Percentiles rank a stretch among this genome's conserved stretches.
Evolutionary conservation across 2,113 vertebrate genomes (phyloP).

Genomic region (Hyperoodon ampullatus): DNA sequence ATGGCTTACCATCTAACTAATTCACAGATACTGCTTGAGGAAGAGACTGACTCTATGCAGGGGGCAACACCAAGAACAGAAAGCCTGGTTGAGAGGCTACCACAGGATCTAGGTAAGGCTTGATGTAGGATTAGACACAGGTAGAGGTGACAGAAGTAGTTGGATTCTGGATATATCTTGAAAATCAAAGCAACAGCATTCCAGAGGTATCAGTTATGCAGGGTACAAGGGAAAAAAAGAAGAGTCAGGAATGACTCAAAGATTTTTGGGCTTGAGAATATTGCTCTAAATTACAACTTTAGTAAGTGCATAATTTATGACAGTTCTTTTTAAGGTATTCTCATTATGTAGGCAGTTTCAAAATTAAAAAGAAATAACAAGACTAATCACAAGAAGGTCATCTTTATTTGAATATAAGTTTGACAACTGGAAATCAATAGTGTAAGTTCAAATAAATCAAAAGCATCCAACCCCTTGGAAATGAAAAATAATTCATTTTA

Average conservation of each 20-base stretch:
- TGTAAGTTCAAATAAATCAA: conserved; percentile 4
- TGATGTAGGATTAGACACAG: background rate
- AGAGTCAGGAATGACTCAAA: background rate
- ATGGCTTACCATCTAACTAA: background rate
- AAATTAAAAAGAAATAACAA: conserved; percentile 3
- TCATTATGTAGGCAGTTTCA: background rate
- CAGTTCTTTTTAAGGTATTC: background rate
- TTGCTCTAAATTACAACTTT: conserved; percentile 10
- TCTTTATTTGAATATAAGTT: conserved; percentile 30
- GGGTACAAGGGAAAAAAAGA: background rate
- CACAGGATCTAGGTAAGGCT: background rate
- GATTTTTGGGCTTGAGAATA: background rate
- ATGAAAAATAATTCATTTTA: conserved; percentile 24
- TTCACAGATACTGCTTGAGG: background rate
- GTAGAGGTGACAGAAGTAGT: background rate
- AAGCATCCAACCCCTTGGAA: background rate
- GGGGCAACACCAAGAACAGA: background rate
- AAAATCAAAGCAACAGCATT: background rate
- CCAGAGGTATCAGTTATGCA: background rate
- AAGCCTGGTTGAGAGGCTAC: background rate
- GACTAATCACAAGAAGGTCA: conserved; percentile 1
- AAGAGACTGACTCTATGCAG: background rate
- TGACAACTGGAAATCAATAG: background rate
- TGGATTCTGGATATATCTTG: background rate
- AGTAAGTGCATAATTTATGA: conserved; percentile 14